Evolutionary conservation across 2,888 invertebrate genomes (phyloP), one percentile per base, ranked within the genome.

Genomic region (Ophion ellenae): DNA sequence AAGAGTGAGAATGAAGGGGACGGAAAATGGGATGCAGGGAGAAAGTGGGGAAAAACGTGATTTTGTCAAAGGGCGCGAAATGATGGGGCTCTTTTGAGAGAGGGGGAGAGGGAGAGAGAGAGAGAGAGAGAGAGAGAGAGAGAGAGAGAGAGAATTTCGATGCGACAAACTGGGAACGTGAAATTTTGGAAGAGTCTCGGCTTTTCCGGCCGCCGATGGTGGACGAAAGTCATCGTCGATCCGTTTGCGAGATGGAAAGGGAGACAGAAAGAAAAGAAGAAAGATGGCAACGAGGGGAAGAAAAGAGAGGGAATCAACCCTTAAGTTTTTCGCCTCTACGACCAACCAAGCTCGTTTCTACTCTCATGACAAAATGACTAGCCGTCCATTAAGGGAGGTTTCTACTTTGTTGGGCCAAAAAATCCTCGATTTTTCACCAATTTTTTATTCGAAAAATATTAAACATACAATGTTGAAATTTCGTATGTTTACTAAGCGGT

Each of bases 201-300:
- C 84, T 88, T 88, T 88, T 87, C 86, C 86, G 85, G 88, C 36
- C 6, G 36, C 36, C 6, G 36, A 82, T 86, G 85, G 85, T 77
- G 85, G 78, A 66, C 79, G 82, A 77, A 20, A 61, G 36, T 36
- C 36, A 36, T 2, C 36, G 36, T 36, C 2, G 47, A 45, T 32
- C 17, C 47, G n/a, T 28, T 32, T 9, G 20, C 2, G 36, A 28
- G 14, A n/a, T 59, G 28, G 7, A 28, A 47, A 28, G 0, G 17
- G 28, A 53, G 17, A 32, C n/a, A n/a, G 32, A 5, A 53, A 66
- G 53, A 66, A 10, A 53, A 20, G 47, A 57, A 28, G n/a, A n/a
- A 32, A 20, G 71, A 66, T 64, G 17, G 84, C 14, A 59, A 84
- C 36, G 36, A 36, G 36, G 36, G 36, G 36, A 2, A 6, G 2